A percentile compares a stretch with the other conserved stretches of the same genome.
phyloP scores from a whole-genome alignment of 2,888 invertebrate species.

The Epicampocera succincta region DNA sequence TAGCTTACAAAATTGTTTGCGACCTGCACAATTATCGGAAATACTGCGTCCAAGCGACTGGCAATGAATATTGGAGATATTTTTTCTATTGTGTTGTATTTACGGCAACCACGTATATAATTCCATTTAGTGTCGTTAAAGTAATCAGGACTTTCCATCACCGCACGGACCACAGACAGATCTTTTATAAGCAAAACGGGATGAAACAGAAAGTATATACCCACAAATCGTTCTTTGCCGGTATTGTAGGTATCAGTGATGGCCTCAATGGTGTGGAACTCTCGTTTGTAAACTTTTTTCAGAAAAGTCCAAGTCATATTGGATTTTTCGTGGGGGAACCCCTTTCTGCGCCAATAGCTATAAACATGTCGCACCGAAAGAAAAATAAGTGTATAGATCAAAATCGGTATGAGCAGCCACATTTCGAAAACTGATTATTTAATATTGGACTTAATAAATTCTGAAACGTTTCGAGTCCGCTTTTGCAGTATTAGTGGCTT shows the following conservation, averaged over 20 bases:
- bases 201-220: constrained; percentile 85
- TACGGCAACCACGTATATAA: constrained; percentile 82
- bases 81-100: constrained; percentile 85
- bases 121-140: constrained; percentile 85
- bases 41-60: constrained; percentile 85
- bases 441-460: background rate
- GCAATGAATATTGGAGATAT: constrained; percentile 86
- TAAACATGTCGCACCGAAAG: constrained; percentile 77
- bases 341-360: constrained; percentile 78
- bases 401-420: constrained; percentile 78
- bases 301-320: constrained; percentile 73
- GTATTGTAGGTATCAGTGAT: constrained; percentile 76
- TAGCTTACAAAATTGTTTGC: constrained; percentile 83
- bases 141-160: constrained; percentile 84
- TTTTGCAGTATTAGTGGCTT: background rate
- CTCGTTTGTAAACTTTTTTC: constrained; percentile 74
- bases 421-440: constrained; percentile 63
- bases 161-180: constrained; percentile 84
- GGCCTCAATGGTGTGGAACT: constrained; percentile 76
- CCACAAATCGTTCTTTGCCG: constrained; percentile 81
- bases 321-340: constrained; percentile 75
- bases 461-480: constrained; percentile 3
- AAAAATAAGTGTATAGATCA: constrained; percentile 73
- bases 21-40: constrained; percentile 84
- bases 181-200: constrained; percentile 85